Base-by-base conservation (phyloP, 2,888 invertebrate genomes). In the Pasiphila rectangulata region DNA sequence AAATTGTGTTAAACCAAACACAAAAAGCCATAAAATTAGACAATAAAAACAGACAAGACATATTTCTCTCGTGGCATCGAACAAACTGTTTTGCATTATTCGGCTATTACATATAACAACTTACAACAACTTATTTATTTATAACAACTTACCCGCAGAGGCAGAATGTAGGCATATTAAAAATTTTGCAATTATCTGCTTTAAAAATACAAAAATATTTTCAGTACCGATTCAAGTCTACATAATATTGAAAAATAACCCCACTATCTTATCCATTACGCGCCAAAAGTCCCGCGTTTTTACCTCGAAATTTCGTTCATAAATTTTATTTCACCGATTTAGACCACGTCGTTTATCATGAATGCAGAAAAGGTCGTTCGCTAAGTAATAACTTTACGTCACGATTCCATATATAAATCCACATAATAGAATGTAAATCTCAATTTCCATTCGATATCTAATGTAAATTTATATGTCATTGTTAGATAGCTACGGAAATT, bases 361-460 rank as follows among this genome's bases (percentile, higher is more conserved):
- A 44, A 45, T 32, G 41, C 42, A 45, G 39, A 45, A 37, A 29
- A 40, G 43, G 45, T 48, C 37, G 45, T 42, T 39, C 42, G 45
- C 45, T 50, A 54, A 51, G 47, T 55, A 51, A 43, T 55, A 47
- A 44, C 21, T 40, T 46, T 36, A 49, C 44, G 38, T 47, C 34
- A 46, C 35, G 50, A 43, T 29, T 43, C 30, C 39, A 47, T 29
- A 52, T 48, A 54, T 53, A 59, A 57, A 55, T 56, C 38, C 46
- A 34, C 29, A 20, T 41, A 56, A 54, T 47, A 42, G 48, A 52
- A 56, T 44, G 50, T 52, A 50, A 54, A 55, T 59, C 40, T 44
- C 50, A 43, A 52, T 52, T 45, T 38, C 50, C 42, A 55, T 52
- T 40, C 29, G 39, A 41, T 46, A 45, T 47, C 43, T 20, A 46